phyloP scores from a whole-genome alignment of 2,113 vertebrate genomes.

The Engraulis encrasicolus region DNA sequence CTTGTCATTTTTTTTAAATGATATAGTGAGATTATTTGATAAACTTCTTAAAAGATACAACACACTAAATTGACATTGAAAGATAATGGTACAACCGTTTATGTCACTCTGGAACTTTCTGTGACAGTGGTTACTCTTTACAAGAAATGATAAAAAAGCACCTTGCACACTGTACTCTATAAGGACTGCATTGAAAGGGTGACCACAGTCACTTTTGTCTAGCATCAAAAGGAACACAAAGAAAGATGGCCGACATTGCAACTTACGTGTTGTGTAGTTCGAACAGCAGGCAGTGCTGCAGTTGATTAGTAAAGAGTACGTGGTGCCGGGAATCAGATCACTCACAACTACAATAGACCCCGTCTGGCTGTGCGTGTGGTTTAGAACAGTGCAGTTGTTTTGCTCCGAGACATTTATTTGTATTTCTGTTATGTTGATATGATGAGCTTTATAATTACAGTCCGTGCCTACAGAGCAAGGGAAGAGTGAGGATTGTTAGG shows the following conservation, averaged over 20 bases:
- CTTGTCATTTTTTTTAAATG: too few relatives aligned
- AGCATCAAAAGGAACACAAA: neutral
- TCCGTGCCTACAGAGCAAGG: neutral
- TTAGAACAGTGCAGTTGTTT: neutral
- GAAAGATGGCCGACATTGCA: neutral
- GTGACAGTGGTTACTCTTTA: neutral
- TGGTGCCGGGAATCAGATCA: slow-evolving; percentile 31
- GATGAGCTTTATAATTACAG: neutral
- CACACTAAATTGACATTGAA: too few relatives aligned
- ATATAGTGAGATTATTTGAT: too few relatives aligned
- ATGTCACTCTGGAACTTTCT: too few relatives aligned
- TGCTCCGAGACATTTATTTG: neutral
- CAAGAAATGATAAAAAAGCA: neutral
- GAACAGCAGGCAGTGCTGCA: slow-evolving; percentile 17
- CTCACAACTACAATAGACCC: neutral
- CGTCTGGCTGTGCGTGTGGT: neutral
- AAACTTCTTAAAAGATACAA: too few relatives aligned
- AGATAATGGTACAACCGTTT: too few relatives aligned
- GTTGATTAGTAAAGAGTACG: slow-evolving; percentile 30
- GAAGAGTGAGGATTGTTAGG: neutral
- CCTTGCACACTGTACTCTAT: too few relatives aligned
- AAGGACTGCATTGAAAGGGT: too few relatives aligned
- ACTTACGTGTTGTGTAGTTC: slow-evolving; percentile 34
- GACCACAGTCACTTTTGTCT: neutral
- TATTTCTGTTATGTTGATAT: neutral